These are phyloP conservation scores for Hormiphora californensis DNA, from an alignment of 37 sponge, comb jelly and placozoan species.

Conservation along the genomic window DNA sequence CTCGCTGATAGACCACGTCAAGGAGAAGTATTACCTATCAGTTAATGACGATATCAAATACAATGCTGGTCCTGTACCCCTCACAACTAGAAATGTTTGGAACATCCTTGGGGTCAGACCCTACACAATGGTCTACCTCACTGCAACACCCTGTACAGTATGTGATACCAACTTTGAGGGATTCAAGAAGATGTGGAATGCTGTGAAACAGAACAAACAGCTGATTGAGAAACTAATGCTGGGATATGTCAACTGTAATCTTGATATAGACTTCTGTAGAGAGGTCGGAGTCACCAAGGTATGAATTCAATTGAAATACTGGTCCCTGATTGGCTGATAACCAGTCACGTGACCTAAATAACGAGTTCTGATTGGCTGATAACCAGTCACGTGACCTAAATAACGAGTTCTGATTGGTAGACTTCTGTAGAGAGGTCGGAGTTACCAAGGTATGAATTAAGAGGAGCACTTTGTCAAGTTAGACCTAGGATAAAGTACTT, in stretches of 20 bases:
- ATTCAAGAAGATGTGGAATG: slow-evolving; percentile 50
- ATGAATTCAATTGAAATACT: neutral
- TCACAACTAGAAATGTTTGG: slow-evolving; percentile 11
- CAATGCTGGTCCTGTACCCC: neutral
- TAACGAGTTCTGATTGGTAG: too few species aligned
- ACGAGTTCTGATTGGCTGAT: too few species aligned
- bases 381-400: too few species aligned
- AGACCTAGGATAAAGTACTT: too few species aligned
- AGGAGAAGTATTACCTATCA: slow-evolving; percentile 34
- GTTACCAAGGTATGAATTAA: slow-evolving; percentile 22
- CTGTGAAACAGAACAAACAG: neutral
- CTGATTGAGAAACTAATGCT: slow-evolving; percentile 28
- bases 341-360: too few species aligned
- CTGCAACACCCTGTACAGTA: neutral
- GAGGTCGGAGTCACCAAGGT: slow-evolving; percentile 16
- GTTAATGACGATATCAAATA: neutral
- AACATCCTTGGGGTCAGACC: slow-evolving; percentile 34
- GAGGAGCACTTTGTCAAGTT: too few species aligned
- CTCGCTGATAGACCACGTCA: slow-evolving; percentile 20
- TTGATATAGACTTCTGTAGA: slow-evolving; percentile 21
- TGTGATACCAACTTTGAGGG: neutral
- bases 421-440: neutral
- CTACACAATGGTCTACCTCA: slow-evolving; percentile 41
- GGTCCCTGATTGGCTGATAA: too few species aligned
- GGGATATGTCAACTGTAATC: neutral